Conservation (phyloP, 2,797 vertebrate species). For the Anabas testudineus region DNA sequence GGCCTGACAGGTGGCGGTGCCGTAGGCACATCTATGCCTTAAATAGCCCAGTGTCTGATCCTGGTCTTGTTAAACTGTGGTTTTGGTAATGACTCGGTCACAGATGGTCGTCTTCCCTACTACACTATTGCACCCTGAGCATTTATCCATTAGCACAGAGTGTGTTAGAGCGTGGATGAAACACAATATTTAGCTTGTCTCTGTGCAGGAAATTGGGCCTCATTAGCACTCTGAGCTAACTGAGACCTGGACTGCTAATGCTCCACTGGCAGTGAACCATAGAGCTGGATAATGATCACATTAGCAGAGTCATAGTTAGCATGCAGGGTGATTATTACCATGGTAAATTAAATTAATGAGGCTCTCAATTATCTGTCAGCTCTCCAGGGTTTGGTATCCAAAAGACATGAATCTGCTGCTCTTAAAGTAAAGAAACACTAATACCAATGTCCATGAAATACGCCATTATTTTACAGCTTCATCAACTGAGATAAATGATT, state of each 20-base stretch:
- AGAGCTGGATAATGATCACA: constrained; percentile 33
- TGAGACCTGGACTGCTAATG: constrained; percentile 36
- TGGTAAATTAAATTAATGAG: constrained; percentile 70
- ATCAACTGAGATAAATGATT: not conserved
- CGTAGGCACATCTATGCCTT: too few species aligned
- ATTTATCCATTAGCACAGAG: constrained; percentile 11
- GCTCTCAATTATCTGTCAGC: constrained; percentile 58
- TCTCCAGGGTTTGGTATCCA: constrained; percentile 18
- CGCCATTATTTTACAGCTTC: constrained; percentile 1
- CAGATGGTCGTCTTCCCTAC: too few species aligned
- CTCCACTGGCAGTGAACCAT: constrained; percentile 51
- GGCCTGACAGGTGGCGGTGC: too few species aligned
- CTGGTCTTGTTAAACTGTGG: too few species aligned
- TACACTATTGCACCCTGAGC: not conserved
- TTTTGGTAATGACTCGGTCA: too few species aligned
- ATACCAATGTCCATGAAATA: constrained; percentile 10
- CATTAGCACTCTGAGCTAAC: constrained; percentile 58
- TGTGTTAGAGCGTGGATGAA: constrained; percentile 44
- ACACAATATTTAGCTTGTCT: constrained; percentile 57
- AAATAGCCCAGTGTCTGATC: too few species aligned
- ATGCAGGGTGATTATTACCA: constrained; percentile 51
- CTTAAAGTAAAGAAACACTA: constrained; percentile 24
- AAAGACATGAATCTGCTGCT: constrained; percentile 37
- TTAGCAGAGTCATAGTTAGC: constrained; percentile 43
- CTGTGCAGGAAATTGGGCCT: constrained; percentile 51